Evolutionary conservation across 2,113 vertebrate genomes (phyloP).

Genomic region (Actenoides lindsayi): DNA sequence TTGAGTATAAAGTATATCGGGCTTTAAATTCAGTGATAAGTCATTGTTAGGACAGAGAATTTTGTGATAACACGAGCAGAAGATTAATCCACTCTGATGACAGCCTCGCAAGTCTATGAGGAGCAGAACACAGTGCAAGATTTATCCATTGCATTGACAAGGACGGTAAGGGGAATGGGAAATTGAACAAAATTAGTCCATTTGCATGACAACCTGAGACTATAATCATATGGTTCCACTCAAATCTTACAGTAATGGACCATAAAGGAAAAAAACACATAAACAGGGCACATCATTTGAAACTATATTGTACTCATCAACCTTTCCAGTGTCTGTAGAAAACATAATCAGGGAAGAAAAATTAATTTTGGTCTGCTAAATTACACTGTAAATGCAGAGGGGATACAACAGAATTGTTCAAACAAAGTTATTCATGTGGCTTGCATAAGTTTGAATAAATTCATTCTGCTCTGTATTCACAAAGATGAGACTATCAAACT

Average conservation of each 20-base stretch:
- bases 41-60: slow-evolving; percentile 65
- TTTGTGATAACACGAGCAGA: slow-evolving; percentile 68
- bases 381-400: slow-evolving; percentile 42
- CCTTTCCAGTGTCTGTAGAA: slow-evolving; percentile 62
- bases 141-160: slow-evolving; percentile 71
- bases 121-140: slow-evolving; percentile 54
- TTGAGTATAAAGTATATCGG: slow-evolving; percentile 37
- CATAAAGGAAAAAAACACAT: slow-evolving; percentile 40
- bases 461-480: slow-evolving; percentile 16
- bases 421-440: slow-evolving; percentile 56
- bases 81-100: slow-evolving; percentile 74
- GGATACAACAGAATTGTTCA: slow-evolving; percentile 33
- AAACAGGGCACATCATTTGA: slow-evolving; percentile 69
- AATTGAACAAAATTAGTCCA: slow-evolving; percentile 78
- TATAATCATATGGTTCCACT: slow-evolving; percentile 76
- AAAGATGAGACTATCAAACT: background rate
- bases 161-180: slow-evolving; percentile 60
- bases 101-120: slow-evolving; percentile 63
- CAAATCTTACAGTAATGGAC: slow-evolving; percentile 72
- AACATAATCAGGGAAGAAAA: slow-evolving; percentile 67
- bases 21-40: slow-evolving; percentile 64
- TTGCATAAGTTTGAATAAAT: slow-evolving; percentile 56
- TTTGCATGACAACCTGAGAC: slow-evolving; percentile 77
- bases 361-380: slow-evolving; percentile 71
- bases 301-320: slow-evolving; percentile 58